A percentile compares a stretch with the other conserved stretches of the same genome.
phyloP scores from a whole-genome alignment of 2,888 invertebrate genomes.

The Pardosa pseudoannulata region DNA sequence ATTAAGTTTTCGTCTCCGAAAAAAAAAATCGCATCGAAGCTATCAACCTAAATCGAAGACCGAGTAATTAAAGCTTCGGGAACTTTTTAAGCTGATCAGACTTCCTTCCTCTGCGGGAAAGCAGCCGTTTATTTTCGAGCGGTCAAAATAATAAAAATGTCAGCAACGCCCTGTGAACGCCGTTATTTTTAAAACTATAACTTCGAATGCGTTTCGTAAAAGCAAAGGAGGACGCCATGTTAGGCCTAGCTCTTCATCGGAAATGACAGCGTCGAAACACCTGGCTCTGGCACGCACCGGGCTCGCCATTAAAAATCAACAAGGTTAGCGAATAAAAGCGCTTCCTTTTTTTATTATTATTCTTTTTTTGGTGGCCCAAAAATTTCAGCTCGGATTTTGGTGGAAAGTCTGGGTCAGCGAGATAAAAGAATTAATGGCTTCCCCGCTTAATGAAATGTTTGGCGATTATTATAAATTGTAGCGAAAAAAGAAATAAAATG shows the following conservation, averaged over 20 bases:
- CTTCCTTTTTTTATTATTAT: too few species aligned
- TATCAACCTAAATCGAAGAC: slow-evolving; percentile 30
- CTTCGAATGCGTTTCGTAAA: slow-evolving; percentile 23
- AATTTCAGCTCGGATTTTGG: not conserved
- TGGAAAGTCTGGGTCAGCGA: slow-evolving; percentile 1
- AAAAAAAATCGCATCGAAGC: not conserved
- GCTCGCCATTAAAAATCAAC: slow-evolving; percentile 35
- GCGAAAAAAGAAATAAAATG: too few species aligned
- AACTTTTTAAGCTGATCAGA: slow-evolving; percentile 50
- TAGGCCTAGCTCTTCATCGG: slow-evolving; percentile 25
- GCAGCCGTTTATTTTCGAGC: slow-evolving; percentile 47
- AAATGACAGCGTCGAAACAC: slow-evolving; percentile 38
- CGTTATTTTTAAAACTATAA: slow-evolving; percentile 63
- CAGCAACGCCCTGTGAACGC: slow-evolving; percentile 57
- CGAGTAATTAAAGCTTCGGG: slow-evolving; percentile 43
- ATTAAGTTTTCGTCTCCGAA: not conserved
- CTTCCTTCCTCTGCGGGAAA: slow-evolving; percentile 57
- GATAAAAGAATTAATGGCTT: slow-evolving; percentile 6
- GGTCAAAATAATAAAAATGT: slow-evolving; percentile 63
- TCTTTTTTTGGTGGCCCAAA: too few species aligned
- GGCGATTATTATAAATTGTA: not conserved
- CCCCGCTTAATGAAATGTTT: not conserved
- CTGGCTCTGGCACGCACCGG: slow-evolving; percentile 29
- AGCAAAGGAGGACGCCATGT: slow-evolving; percentile 22
- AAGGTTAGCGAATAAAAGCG: slow-evolving; percentile 7